Evolutionary conservation across 1,140 invertebrate genomes (phyloP), one percentile per base, ranked within the genome.

Genomic region (Hermatobates lingyangjiaoensis): DNA sequence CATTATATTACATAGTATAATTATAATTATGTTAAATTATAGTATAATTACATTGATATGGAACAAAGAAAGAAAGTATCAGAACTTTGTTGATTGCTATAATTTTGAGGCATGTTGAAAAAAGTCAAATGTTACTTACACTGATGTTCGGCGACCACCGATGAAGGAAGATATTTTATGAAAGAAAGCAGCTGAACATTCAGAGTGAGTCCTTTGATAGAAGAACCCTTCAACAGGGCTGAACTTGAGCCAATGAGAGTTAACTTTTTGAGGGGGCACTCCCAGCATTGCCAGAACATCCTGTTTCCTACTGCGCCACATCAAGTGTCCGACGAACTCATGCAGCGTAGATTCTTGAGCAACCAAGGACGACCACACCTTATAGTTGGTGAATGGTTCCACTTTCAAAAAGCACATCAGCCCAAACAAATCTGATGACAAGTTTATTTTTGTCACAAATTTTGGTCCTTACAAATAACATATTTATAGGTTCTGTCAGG

Each of bases 251-350:
- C 61, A 61, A 59, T 74, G 69, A 1, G 67, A 55, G 10, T 60
- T 24, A 18, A 66, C 57, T 0, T 61, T 66, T 61, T 73, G 69
- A 45, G 64, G 58, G 21, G 73, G 73, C 47, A 75, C 68, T 39
- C 67, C 64, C 15, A 74, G 60, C 58, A 71, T 65, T 15, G 48
- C 24, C 2, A 76, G 58, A 34, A 84, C 76, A 61, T 81, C 74
- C 30, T 67, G 67, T 62, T 82, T 83, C 0, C 69, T 62, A 18
- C 74, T 81, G 38, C 83, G 68, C 82, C 83, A 86, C 60, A 87
- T 64, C 45, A 81, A 66, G 55, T 71, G 63, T 18, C 69, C 63
- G n/a, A 84, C 58, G 3, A 78, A 14, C 71, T 56, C 42, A 71
- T 59, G 77, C 83, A 64, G 73, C 60, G 40, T 24, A 2, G 48